These are phyloP conservation scores for Salvelinus namaycush DNA, from an alignment of 2,113 vertebrate genomes.

Conservation along the genomic window DNA sequence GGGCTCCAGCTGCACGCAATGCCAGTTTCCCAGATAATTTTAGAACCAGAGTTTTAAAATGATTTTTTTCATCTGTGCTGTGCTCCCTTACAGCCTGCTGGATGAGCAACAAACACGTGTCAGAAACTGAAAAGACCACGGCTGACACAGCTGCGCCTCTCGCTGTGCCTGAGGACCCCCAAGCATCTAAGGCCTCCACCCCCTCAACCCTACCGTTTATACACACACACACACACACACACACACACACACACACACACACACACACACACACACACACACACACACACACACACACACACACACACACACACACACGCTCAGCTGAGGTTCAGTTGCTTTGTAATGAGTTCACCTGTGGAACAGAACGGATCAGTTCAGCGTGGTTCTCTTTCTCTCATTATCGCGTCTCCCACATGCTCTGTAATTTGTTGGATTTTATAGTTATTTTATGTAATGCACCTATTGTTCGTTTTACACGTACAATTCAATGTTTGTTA, in stretches of 20 bases:
- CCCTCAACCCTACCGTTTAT: background rate
- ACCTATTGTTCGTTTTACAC: too few relatives aligned
- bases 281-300: too few relatives aligned
- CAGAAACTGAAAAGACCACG: background rate
- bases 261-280: too few relatives aligned
- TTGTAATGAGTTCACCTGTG: background rate
- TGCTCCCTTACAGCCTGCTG: background rate
- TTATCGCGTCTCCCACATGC: too few relatives aligned
- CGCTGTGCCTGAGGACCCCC: background rate
- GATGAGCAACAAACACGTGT: conserved; percentile 1
- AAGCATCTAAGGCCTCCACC: background rate
- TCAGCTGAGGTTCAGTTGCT: background rate
- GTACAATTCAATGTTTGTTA: too few relatives aligned
- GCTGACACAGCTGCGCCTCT: conserved; percentile 1
- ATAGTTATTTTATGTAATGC: too few relatives aligned
- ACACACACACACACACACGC: too few relatives aligned
- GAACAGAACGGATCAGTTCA: too few relatives aligned
- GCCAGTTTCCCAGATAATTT: background rate
- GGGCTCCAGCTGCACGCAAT: background rate
- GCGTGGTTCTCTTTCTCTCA: too few relatives aligned
- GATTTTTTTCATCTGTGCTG: background rate
- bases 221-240: background rate
- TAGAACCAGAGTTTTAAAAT: background rate
- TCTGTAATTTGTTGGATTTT: too few relatives aligned
- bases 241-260: too few relatives aligned